These are phyloP conservation scores for Bostrychus sinensis DNA, from an alignment of 2,113 vertebrate species.

Conservation along the genomic window DNA sequence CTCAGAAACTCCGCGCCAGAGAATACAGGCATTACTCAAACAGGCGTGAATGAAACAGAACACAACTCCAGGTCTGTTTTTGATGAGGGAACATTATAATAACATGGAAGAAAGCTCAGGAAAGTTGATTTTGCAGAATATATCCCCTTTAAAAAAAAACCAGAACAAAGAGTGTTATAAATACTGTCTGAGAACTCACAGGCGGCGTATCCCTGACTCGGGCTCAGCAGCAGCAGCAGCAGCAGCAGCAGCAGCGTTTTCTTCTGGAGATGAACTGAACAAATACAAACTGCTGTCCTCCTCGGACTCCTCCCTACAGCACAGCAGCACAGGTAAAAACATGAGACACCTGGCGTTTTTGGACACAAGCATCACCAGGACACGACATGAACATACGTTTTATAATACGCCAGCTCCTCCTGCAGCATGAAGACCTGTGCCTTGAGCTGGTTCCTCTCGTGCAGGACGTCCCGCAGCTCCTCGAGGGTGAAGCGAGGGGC, in stretches of 20 bases:
- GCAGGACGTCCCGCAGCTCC: conserved; percentile 91
- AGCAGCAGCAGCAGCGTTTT: conserved; percentile 67
- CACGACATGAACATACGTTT: conserved; percentile 75
- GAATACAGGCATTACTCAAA: too few relatives aligned
- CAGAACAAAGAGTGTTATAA: too few relatives aligned
- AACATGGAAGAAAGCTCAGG: not conserved
- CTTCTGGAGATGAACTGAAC: conserved; percentile 57
- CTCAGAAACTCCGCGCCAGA: too few relatives aligned
- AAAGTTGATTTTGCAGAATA: too few relatives aligned
- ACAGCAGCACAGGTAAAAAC: conserved; percentile 28
- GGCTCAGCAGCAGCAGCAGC: conserved; percentile 79
- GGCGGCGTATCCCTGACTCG: conserved; percentile 90
- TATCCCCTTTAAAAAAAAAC: too few relatives aligned
- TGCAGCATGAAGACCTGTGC: conserved; percentile 90
- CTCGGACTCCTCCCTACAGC: conserved; percentile 86
- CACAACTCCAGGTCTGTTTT: not conserved
- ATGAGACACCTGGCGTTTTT: too few relatives aligned
- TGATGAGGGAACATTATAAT: not conserved
- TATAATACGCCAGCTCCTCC: conserved; percentile 92
- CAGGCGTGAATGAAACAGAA: too few relatives aligned
- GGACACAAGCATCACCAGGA: not conserved
- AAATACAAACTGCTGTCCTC: conserved; percentile 78
- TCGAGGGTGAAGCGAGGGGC: conserved; percentile 91
- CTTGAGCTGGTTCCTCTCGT: conserved; percentile 93
- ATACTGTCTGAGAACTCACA: too few relatives aligned